Percentiles rank a stretch among this genome's conserved stretches.
These are phyloP conservation scores for Macropis europaea DNA, from an alignment of 2,888 invertebrate genomes.

Conservation along the genomic window DNA sequence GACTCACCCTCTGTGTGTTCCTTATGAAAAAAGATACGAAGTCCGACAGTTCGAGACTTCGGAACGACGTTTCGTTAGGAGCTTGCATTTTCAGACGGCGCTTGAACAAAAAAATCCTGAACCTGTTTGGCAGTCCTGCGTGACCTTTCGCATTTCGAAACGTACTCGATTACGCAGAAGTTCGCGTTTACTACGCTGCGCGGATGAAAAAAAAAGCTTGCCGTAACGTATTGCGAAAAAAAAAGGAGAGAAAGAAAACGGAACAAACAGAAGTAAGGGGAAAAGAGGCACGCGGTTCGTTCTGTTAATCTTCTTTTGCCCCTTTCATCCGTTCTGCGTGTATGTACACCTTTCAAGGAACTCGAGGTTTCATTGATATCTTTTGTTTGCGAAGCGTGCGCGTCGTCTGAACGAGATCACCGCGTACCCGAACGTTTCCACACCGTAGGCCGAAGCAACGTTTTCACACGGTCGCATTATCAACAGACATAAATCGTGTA, in stretches of 20 bases:
- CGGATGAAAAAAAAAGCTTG: not conserved
- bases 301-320: not conserved
- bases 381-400: not conserved
- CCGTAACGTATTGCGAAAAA: not conserved
- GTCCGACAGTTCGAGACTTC: too few species aligned
- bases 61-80: not conserved
- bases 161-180: constrained; percentile 15
- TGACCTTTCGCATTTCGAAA: constrained; percentile 37
- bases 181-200: constrained; percentile 4
- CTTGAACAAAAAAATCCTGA: constrained; percentile 28
- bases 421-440: not conserved
- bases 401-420: not conserved
- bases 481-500: too few species aligned
- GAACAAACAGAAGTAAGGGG: too few species aligned
- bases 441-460: too few species aligned
- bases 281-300: too few species aligned
- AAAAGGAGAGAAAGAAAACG: too few species aligned
- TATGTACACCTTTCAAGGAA: not conserved
- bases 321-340: not conserved
- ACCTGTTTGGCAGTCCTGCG: constrained; percentile 28
- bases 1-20: too few species aligned
- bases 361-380: not conserved
- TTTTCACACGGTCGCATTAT: too few species aligned
- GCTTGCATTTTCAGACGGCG: not conserved
- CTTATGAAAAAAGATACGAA: too few species aligned